These are phyloP conservation scores for Cydia strobilella DNA, from an alignment of 1,140 invertebrate genomes.

Conservation along the genomic window DNA sequence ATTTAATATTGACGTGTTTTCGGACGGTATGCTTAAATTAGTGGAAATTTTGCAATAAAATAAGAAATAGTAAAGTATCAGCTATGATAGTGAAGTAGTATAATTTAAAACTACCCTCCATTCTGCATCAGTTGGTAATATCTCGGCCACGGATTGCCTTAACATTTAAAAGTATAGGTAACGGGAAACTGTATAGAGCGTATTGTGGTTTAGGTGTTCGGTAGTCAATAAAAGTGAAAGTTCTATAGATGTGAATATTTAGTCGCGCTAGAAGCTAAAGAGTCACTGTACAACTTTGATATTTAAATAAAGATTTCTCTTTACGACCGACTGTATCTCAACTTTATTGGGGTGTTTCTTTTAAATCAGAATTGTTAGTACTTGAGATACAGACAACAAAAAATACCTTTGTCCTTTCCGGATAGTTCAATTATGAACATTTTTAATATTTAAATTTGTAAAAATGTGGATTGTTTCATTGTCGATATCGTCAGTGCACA, in stretches of 20 bases:
- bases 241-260: background rate
- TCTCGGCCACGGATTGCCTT: slow-evolving; percentile 5
- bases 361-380: too few relatives aligned
- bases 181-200: slow-evolving; percentile 14
- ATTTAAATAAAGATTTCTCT: too few relatives aligned
- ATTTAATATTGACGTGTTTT: background rate
- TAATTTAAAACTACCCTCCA: background rate
- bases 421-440: too few relatives aligned
- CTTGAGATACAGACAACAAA: too few relatives aligned
- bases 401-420: too few relatives aligned
- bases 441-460: too few relatives aligned
- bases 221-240: background rate
- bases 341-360: too few relatives aligned
- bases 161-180: slow-evolving; percentile 10
- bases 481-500: too few relatives aligned
- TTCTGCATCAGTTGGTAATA: background rate
- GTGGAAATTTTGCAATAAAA: background rate
- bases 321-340: too few relatives aligned
- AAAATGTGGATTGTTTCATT: too few relatives aligned
- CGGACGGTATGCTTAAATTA: slow-evolving; percentile 9
- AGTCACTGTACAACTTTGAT: too few relatives aligned
- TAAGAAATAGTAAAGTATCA: background rate
- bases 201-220: background rate
- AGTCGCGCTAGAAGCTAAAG: too few relatives aligned
- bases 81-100: background rate